Conservation (phyloP, 2,888 invertebrate genomes). For the Idaea straminata region DNA sequence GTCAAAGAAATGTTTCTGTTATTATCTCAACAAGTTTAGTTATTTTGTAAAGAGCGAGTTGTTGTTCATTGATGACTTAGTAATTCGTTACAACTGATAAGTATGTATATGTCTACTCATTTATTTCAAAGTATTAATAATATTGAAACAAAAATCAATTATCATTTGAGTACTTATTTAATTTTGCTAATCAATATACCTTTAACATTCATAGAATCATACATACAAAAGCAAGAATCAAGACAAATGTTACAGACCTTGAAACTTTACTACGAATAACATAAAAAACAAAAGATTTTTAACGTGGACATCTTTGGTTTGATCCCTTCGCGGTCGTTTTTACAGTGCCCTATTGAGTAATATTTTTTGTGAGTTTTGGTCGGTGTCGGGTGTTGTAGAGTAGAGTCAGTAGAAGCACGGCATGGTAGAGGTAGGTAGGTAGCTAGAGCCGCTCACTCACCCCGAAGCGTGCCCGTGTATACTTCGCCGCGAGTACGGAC, state of each 20-base stretch:
- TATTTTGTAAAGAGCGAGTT: neutral
- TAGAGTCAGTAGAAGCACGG: slow-evolving; percentile 32
- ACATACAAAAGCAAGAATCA: neutral
- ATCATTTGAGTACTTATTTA: neutral
- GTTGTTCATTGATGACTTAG: neutral
- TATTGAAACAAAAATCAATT: neutral
- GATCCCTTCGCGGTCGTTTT: slow-evolving; percentile 39
- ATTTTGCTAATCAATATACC: neutral
- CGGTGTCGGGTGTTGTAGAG: slow-evolving; percentile 38
- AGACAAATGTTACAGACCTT: neutral
- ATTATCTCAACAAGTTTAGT: slow-evolving; percentile 12
- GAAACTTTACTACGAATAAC: slow-evolving; percentile 13
- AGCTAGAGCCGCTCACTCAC: slow-evolving; percentile 56
- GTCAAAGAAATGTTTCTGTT: slow-evolving; percentile 13
- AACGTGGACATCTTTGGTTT: slow-evolving; percentile 40
- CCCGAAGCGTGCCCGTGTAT: slow-evolving; percentile 38
- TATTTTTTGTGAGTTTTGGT: slow-evolving; percentile 46
- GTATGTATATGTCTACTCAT: neutral
- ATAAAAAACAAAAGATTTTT: slow-evolving; percentile 42
- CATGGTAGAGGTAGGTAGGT: slow-evolving; percentile 32
- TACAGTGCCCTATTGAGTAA: slow-evolving; percentile 43
- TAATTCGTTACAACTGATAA: neutral
- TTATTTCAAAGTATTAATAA: too few relatives aligned
- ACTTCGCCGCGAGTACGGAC: slow-evolving; percentile 37
- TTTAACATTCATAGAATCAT: neutral